Base-by-base conservation (phyloP, 2,888 invertebrate genomes). In the Atethmia centrago region DNA sequence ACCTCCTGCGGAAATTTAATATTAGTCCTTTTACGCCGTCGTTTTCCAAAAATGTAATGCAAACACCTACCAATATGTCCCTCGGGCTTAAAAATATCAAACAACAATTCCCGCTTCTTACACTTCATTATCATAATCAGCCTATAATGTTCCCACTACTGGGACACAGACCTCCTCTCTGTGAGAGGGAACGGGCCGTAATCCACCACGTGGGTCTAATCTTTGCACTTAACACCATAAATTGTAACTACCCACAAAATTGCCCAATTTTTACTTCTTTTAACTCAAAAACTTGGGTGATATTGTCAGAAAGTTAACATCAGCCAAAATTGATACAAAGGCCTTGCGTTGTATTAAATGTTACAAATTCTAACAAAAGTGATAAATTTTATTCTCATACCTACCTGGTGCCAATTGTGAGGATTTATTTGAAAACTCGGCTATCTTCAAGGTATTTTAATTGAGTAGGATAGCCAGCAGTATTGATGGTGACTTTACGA, bases 371-470 rank as follows among this genome's bases (percentile, higher is more conserved):
- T 71, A 86, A 83, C 79, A 80, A 79, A 72, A 68, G 47, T 73
- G 14, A 87, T 86, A 86, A 87, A 87, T 87, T 80, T 70, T 65
- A 73, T 63, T 64, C 71, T 36, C n/a, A 45, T 66, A 69, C 65
- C 61, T 66, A 63, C 49, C 58, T 51, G 5, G 31, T 62, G 58
- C 74, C 75, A 80, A 80, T 74, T 84, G 71, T n/a, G n/a, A 68
- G 80, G 71, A 82, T 80, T 82, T 82, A 82, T 82, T 71, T 47
- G 59, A 71, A 71, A 75, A 69, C 5, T 84, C 68, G 56, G 51
- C 36, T 71, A 75, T 84, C 81, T 80, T 80, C 53, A 66, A 84
- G 84, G 71, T 75, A 80, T 82, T 84, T 84, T 80, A 82, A 84
- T 74, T 84, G 74, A 80, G 51, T 66, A 49, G 69, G 69, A 8